These are phyloP conservation scores for Acanthococcus lagerstroemiae DNA, from an alignment of 2,888 invertebrate genomes.

Conservation along the genomic window DNA sequence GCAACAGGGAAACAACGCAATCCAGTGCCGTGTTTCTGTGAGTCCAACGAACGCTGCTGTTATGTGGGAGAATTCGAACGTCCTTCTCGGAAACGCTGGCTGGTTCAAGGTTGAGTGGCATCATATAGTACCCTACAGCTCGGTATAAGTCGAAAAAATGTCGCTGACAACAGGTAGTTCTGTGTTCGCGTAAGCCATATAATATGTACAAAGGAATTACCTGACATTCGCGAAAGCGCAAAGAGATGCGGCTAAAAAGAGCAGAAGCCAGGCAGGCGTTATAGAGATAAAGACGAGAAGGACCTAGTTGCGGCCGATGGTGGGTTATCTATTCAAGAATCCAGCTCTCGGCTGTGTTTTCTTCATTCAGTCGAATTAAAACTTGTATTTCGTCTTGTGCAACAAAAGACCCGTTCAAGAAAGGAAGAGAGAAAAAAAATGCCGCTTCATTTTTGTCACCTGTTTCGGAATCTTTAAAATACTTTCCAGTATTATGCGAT, in stretches of 20 bases:
- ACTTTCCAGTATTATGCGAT: conserved; percentile 28
- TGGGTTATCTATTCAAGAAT: conserved; percentile 22
- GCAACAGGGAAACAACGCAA: too few species aligned
- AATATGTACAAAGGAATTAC: too few species aligned
- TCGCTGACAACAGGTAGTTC: too few species aligned
- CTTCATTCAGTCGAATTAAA: conserved; percentile 13
- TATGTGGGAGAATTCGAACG: too few species aligned
- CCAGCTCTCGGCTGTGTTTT: conserved; percentile 8
- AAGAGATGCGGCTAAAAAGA: not conserved
- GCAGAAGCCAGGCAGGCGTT: not conserved
- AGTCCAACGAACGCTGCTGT: too few species aligned
- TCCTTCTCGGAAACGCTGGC: too few species aligned
- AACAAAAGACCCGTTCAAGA: not conserved
- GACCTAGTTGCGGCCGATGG: conserved; percentile 16
- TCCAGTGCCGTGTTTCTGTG: too few species aligned
- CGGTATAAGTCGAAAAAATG: too few species aligned
- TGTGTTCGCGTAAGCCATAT: too few species aligned
- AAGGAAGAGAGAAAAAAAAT: conserved; percentile 8
- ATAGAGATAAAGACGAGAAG: conserved; percentile 5
- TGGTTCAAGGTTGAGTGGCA: too few species aligned
- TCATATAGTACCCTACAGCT: too few species aligned
- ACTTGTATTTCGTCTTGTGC: not conserved
- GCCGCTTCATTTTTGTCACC: conserved; percentile 25
- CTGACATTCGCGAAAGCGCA: too few species aligned
- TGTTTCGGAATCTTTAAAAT: conserved; percentile 21